These are phyloP conservation scores for Galendromus occidentalis DNA, from an alignment of 1,140 invertebrate genomes.

Conservation along the genomic window DNA sequence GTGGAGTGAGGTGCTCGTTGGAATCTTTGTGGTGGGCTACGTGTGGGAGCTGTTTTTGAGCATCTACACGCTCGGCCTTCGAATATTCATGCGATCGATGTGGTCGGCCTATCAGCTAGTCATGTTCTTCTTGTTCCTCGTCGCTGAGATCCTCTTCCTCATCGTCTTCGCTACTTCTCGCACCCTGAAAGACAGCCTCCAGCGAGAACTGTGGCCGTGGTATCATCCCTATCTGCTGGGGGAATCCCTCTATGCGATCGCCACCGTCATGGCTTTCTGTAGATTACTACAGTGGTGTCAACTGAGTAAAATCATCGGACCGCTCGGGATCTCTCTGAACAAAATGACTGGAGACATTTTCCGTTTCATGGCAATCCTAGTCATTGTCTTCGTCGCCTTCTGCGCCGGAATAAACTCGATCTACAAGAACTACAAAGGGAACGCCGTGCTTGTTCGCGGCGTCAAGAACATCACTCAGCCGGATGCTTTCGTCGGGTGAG, in stretches of 20 bases:
- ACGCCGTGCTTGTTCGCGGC: not conserved
- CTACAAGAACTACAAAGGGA: constrained; percentile 19
- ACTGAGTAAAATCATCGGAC: constrained; percentile 37
- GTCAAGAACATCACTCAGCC: constrained; percentile 11
- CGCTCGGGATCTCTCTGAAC: constrained; percentile 25
- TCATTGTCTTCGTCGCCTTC: constrained; percentile 18
- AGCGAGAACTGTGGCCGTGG: constrained; percentile 16
- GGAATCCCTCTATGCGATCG: constrained; percentile 17
- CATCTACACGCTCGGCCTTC: constrained; percentile 13
- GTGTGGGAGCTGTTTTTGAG: constrained; percentile 15
- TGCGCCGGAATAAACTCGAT: constrained; percentile 18
- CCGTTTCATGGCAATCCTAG: constrained; percentile 17
- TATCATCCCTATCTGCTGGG: constrained; percentile 18
- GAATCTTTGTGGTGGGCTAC: constrained; percentile 15
- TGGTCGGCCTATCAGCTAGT: constrained; percentile 17
- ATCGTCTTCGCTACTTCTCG: constrained; percentile 11
- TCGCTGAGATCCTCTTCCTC: constrained; percentile 16
- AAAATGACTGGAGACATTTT: constrained; percentile 17
- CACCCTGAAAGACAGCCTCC: not conserved
- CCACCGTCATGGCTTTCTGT: constrained; percentile 18
- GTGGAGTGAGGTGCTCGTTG: constrained; percentile 17
- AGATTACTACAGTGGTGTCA: constrained; percentile 35
- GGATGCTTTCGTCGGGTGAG: constrained; percentile 12
- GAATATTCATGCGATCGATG: constrained; percentile 15
- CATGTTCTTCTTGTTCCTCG: constrained; percentile 17